These are phyloP conservation scores for Drosophila parvula DNA, from an alignment of 1,140 invertebrate species.

Conservation along the genomic window DNA sequence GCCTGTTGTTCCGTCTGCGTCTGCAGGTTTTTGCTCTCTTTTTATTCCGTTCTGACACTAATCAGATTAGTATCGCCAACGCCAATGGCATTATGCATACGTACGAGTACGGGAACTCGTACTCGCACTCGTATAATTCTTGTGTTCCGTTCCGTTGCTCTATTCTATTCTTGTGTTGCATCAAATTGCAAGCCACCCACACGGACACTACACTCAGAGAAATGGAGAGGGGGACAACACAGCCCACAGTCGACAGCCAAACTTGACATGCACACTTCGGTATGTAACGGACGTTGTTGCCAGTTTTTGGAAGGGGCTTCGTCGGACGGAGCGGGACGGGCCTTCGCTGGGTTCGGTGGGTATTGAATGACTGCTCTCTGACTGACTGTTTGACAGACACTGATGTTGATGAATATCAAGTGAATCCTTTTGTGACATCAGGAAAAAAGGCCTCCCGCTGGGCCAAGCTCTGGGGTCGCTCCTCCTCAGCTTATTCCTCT, in stretches of 20 bases:
- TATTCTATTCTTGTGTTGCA: conserved; percentile 67
- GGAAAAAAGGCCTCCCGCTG: conserved; percentile 75
- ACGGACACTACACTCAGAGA: conserved; percentile 15
- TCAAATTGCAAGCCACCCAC: conserved; percentile 77
- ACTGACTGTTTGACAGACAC: conserved; percentile 80
- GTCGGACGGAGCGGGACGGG: conserved; percentile 3
- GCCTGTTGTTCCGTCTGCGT: conserved; percentile 29
- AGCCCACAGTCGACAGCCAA: conserved; percentile 47
- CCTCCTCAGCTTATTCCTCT: conserved; percentile 9
- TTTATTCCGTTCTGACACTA: conserved; percentile 78
- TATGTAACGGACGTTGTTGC: conserved; percentile 66
- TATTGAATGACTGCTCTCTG: conserved; percentile 74
- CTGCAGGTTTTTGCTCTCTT: conserved; percentile 49
- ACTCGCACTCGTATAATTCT: conserved; percentile 28
- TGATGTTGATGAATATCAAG: conserved; percentile 84
- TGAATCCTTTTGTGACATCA: conserved; percentile 84
- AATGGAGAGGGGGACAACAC: conserved; percentile 1
- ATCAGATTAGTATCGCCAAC: conserved; percentile 84
- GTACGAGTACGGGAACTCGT: conserved; percentile 19
- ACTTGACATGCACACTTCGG: conserved; percentile 61
- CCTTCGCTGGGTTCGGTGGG: conserved; percentile 40
- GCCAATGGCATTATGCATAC: conserved; percentile 65
- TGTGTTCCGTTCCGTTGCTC: conserved; percentile 42
- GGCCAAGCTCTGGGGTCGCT: conserved; percentile 40
- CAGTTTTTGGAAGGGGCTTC: conserved; percentile 34